These are phyloP conservation scores for Chelon auratus DNA, from an alignment of 2,797 vertebrate species.

Conservation along the genomic window DNA sequence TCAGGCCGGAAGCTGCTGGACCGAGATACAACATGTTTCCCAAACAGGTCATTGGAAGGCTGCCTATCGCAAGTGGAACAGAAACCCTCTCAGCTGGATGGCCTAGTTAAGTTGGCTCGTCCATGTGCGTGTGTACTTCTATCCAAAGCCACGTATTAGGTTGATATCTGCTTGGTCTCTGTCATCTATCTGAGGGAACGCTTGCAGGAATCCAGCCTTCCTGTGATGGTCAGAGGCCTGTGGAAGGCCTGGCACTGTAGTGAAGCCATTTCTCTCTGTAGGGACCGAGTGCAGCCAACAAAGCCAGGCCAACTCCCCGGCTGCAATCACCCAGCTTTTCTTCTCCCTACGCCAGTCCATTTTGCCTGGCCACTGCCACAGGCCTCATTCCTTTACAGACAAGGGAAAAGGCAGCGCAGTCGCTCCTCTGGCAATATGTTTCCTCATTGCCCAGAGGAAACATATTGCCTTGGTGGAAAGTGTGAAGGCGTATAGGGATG, in stretches of 20 bases:
- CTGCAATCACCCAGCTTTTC: conserved; percentile 25
- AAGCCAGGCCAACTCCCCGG: conserved; percentile 31
- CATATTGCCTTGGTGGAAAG: conserved; percentile 16
- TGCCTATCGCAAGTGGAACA: conserved; percentile 75
- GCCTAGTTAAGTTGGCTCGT: conserved; percentile 48
- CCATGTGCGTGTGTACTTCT: conserved; percentile 7
- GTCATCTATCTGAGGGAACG: conserved; percentile 33
- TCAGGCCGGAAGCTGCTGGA: conserved; percentile 32
- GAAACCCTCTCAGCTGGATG: conserved; percentile 60
- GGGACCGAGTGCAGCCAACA: conserved; percentile 35
- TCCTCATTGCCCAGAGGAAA: conserved; percentile 21
- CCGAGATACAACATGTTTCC: conserved; percentile 46
- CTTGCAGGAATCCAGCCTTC: conserved; percentile 28
- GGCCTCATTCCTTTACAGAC: conserved; percentile 60
- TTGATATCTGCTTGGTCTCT: conserved; percentile 35
- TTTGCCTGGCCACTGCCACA: conserved; percentile 56
- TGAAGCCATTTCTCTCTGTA: conserved; percentile 57
- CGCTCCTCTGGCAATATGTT: conserved; percentile 17
- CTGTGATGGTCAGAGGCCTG: conserved; percentile 39
- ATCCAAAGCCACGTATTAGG: conserved; percentile 41
- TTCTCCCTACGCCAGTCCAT: conserved; percentile 45
- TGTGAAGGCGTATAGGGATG: background rate
- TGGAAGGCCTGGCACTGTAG: conserved; percentile 33
- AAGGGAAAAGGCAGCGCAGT: conserved; percentile 27
- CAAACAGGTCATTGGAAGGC: conserved; percentile 70